These are phyloP conservation scores for Danaus chrysippus DNA, from an alignment of 2,888 invertebrate genomes.

Conservation along the genomic window DNA sequence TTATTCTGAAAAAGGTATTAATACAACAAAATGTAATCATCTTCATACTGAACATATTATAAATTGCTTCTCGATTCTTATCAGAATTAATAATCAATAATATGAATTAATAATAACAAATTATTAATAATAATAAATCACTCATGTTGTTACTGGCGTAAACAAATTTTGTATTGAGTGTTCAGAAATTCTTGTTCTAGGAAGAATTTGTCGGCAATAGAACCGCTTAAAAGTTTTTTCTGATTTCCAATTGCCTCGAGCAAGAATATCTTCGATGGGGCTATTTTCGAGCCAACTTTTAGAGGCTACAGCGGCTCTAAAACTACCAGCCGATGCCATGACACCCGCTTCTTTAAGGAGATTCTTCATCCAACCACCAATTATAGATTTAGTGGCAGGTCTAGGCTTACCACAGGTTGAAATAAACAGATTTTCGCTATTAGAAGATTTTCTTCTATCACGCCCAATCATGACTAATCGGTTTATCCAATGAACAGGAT, in stretches of 20 bases:
- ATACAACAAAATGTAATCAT: slow-evolving; percentile 6
- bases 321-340: slow-evolving; percentile 22
- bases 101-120: slow-evolving; percentile 3
- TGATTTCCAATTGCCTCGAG: slow-evolving; percentile 28
- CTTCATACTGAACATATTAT: slow-evolving; percentile 1
- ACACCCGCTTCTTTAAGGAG: slow-evolving; percentile 30
- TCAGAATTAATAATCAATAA: background rate
- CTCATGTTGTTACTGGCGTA: slow-evolving; percentile 14
- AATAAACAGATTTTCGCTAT: slow-evolving; percentile 11
- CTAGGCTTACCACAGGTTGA: slow-evolving; percentile 4
- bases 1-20: slow-evolving; percentile 6
- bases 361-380: slow-evolving; percentile 31
- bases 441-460: too few species aligned
- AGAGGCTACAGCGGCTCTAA: background rate
- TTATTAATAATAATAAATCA: slow-evolving; percentile 6
- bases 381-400: too few species aligned
- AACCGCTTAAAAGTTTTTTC: slow-evolving; percentile 26
- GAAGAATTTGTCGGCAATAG: slow-evolving; percentile 20
- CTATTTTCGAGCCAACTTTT: slow-evolving; percentile 28
- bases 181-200: slow-evolving; percentile 9
- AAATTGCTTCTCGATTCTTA: slow-evolving; percentile 4
- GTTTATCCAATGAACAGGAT: too few species aligned
- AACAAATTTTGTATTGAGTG: slow-evolving; percentile 9
- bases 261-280: slow-evolving; percentile 28
- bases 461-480: too few species aligned